Evolutionary conservation across 1,140 invertebrate genomes (phyloP), one percentile per base, ranked within the genome.

Genomic region (Cydia strobilella): DNA sequence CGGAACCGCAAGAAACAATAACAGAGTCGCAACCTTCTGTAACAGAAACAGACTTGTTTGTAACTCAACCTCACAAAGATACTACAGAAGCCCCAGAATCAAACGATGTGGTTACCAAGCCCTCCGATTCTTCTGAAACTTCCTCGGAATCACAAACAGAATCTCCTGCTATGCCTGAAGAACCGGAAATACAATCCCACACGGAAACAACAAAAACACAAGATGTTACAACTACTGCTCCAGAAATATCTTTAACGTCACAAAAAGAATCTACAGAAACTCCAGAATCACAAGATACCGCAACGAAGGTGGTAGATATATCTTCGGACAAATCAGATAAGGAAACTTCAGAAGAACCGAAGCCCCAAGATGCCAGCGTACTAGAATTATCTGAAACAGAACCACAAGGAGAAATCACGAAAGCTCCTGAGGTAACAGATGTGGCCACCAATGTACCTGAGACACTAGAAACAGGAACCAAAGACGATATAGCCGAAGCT

Each of bases 391-490:
- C 76, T 74, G 39, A 20, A 65, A 48, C 51, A 15, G 71, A 77
- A 69, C 2, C 76, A 42, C 42, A 71, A 23, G 39, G 72, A 25
- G 39, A 76, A 62, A 54, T 42, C 15, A 74, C 75, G 59, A 81
- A 79, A 59, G 77, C 80, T 74, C 45, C 77, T 79, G 76, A 75
- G 13, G 69, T 20, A 81, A 75, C 39, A 15, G 71, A 72, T 20
- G 13, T 12, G 6, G 45, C 42, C 20, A 48, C 71, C 20, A 15
- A 15, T 15, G 45, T 18, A 12, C 71, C 71, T 10, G 72, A 23
- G 5, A 66, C 45, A 1, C 39, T 71, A 73, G 48, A 35, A 75
- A 45, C 13, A 6, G 63, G 20, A 54, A 15, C 25, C 5, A 27
- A 65, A 35, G 27, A 65, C 9, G 13, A 65, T 35, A 35, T 5